Base-by-base conservation (phyloP, 2,888 invertebrate genomes). In the Ametastegia equiseti region DNA sequence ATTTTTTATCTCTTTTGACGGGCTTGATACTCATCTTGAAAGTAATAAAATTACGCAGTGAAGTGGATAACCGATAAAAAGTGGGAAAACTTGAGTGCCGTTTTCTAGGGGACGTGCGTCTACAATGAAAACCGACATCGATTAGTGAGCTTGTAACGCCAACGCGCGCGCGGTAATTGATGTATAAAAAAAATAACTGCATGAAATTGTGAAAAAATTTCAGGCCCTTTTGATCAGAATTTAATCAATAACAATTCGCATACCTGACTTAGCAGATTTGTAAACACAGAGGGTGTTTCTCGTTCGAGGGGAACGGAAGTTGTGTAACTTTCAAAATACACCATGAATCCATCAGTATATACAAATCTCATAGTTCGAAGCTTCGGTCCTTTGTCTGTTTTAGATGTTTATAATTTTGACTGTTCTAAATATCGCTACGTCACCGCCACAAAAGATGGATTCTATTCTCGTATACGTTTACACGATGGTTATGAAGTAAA, bases 321-420 rank as follows among this genome's bases (percentile, higher is more conserved):
- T 39, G 63, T 39, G 67, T 67, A 67, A 67, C 6, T 67, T 67
- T 67, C 9, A 67, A 39, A 67, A 67, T 67, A 39, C 19, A 67
- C 39, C 67, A 67, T 39, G 39, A 67, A n/a, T 39, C 39, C 9
- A 36, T 19, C 19, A 1, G 9, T 19, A 4, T n/a, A 54, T 4
- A 39, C 3, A 67, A 67, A 67, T 67, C 19, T 67, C 36, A 23
- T 67, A 67, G 4, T 4, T 9, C 6, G 39, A 60, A 36, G n/a
- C 23, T 23, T 19, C 39, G 19, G 39, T 67, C 19, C 19, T 67
- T 11, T 36, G 39, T 67, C 19, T 19, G 67, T 36, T n/a, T n/a
- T 67, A 39, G 36, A 67, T 67, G 67, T 67, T 67, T 67, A 39
- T 39, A n/a, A 67, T 67, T 39, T 19, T 67, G 19, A 2, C 4